Evolutionary conservation across 1,140 invertebrate genomes (phyloP).

Genomic region (Elymnias hypermnestra): DNA sequence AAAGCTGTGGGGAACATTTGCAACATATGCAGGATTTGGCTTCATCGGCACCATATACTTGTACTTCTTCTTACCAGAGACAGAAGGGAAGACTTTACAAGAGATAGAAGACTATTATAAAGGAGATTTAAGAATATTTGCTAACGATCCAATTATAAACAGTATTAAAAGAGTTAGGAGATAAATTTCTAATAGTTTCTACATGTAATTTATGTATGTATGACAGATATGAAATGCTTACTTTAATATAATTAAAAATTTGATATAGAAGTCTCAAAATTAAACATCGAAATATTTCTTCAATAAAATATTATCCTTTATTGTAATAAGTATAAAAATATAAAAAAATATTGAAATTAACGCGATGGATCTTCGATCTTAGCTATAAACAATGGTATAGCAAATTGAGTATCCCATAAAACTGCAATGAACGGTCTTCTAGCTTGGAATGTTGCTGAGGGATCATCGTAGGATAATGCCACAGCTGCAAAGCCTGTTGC

Average conservation of each 20-base stretch:
- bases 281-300: too few species aligned
- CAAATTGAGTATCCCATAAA: constrained; percentile 52
- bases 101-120: constrained; percentile 82
- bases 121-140: constrained; percentile 65
- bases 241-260: too few species aligned
- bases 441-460: constrained; percentile 69
- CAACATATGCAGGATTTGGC: constrained; percentile 78
- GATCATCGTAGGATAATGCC: constrained; percentile 77
- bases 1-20: constrained; percentile 78
- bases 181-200: too few species aligned
- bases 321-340: constrained; percentile 9
- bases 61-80: constrained; percentile 86
- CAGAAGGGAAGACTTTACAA: constrained; percentile 84
- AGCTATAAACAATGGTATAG: constrained; percentile 63
- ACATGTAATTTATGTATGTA: too few species aligned
- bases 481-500: constrained; percentile 78
- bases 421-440: constrained; percentile 82
- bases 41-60: constrained; percentile 78
- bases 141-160: constrained; percentile 60
- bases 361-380: constrained; percentile 55
- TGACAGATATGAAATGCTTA: too few species aligned
- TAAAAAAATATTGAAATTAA: constrained; percentile 8
- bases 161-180: constrained; percentile 38
- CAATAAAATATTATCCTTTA: constrained; percentile 1
- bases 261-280: too few species aligned